These are phyloP conservation scores for Brachylomia viminalis DNA, from an alignment of 2,888 invertebrate species.

Conservation along the genomic window DNA sequence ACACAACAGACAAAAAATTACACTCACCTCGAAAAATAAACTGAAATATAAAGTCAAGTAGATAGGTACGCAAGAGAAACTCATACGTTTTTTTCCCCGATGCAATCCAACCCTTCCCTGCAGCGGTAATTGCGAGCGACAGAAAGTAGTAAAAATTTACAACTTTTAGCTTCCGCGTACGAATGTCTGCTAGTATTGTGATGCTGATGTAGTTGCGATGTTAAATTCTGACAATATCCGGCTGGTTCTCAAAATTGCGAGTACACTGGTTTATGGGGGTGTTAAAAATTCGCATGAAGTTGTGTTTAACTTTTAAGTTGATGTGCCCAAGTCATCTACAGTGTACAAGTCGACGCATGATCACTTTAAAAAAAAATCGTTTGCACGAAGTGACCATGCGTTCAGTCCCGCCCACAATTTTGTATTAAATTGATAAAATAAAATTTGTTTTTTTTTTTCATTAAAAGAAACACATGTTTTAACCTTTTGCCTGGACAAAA, in stretches of 20 bases:
- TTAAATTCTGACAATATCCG: conserved; percentile 78
- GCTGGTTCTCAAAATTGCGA: conserved; percentile 76
- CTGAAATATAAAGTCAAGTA: conserved; percentile 35
- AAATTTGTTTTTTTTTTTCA: no score
- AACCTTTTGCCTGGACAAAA: no score
- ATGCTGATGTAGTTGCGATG: conserved; percentile 81
- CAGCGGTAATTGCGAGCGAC: conserved; percentile 78
- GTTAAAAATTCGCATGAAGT: conserved; percentile 50
- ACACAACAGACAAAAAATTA: not conserved
- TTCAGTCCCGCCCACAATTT: no score
- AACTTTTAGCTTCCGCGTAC: conserved; percentile 83
- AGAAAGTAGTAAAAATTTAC: conserved; percentile 88
- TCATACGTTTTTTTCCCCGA: conserved; percentile 57
- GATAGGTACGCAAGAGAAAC: conserved; percentile 16
- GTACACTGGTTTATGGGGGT: conserved; percentile 52
- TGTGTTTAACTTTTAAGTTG: conserved; percentile 9
- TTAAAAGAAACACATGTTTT: no score
- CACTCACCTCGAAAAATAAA: not conserved
- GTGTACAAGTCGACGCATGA: no score
- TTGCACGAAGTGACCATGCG: no score
- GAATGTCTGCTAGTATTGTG: conserved; percentile 82
- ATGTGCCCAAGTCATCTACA: not conserved
- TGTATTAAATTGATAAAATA: no score
- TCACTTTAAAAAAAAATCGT: no score
- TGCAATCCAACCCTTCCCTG: conserved; percentile 77